Evolutionary conservation across 2,888 invertebrate species (phyloP).

Genomic region (Theretra japonica): DNA sequence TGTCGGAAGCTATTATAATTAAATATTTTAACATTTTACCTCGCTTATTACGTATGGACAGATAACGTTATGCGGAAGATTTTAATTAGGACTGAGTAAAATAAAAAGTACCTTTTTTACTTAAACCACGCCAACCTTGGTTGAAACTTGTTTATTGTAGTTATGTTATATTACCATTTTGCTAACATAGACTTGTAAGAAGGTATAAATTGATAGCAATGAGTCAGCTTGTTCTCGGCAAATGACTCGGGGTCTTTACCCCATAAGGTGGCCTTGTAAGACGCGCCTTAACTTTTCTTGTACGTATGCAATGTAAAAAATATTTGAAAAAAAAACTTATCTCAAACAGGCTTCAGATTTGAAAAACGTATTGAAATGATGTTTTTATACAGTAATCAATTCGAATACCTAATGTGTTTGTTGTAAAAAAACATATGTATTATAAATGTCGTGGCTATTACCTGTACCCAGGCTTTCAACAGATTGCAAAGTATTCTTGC

Average conservation of each 20-base stretch:
- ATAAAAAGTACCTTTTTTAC: constrained; percentile 1
- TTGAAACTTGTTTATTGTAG: neutral
- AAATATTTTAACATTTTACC: neutral
- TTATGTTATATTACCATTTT: too few species aligned
- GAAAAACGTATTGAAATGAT: neutral
- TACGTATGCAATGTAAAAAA: neutral
- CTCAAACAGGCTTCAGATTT: neutral
- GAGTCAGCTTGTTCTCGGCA: neutral
- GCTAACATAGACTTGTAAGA: too few species aligned
- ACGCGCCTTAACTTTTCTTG: neutral
- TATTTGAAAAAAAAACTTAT: neutral
- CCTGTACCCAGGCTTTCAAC: too few species aligned
- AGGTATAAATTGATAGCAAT: too few species aligned
- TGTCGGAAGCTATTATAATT: constrained; percentile 3
- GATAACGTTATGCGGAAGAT: constrained; percentile 14
- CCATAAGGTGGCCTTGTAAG: constrained; percentile 6
- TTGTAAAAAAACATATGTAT: too few species aligned
- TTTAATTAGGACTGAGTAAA: neutral
- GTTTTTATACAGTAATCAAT: neutral
- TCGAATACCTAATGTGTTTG: neutral
- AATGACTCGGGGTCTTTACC: neutral
- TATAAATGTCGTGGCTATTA: too few species aligned
- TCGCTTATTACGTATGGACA: neutral
- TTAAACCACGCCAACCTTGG: neutral
- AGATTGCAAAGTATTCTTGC: too few species aligned